Conservation (phyloP, 2,888 invertebrate species). For the Drosophila suboccidentalis region DNA sequence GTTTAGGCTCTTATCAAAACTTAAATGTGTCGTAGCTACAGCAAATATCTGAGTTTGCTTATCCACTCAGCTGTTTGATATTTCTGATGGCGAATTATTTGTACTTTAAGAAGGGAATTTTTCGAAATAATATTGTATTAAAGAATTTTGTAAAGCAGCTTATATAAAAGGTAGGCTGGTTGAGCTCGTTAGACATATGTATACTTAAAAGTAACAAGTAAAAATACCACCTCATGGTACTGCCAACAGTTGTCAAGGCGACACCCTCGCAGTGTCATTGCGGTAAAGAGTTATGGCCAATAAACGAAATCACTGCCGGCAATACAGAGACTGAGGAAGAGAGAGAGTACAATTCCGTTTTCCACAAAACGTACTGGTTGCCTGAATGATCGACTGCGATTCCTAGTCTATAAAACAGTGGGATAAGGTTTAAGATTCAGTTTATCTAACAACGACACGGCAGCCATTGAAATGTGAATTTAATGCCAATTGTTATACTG, state of each 20-base stretch:
- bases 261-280: slow-evolving; percentile 47
- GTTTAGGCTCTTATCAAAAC: slow-evolving; percentile 31
- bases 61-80: neutral
- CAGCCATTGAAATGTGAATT: slow-evolving; percentile 70
- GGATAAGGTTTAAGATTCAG: slow-evolving; percentile 30
- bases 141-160: slow-evolving; percentile 42
- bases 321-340: slow-evolving; percentile 13
- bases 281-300: slow-evolving; percentile 80
- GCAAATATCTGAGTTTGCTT: neutral
- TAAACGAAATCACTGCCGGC: slow-evolving; percentile 77
- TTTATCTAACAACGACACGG: slow-evolving; percentile 60
- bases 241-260: slow-evolving; percentile 23
- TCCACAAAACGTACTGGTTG: slow-evolving; percentile 56
- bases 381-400: slow-evolving; percentile 43
- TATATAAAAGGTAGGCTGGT: slow-evolving; percentile 11
- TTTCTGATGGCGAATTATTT: neutral
- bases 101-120: neutral
- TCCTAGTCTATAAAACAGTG: slow-evolving; percentile 53
- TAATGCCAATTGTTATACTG: slow-evolving; percentile 71
- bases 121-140: slow-evolving; percentile 3
- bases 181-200: slow-evolving; percentile 26
- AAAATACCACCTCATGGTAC: neutral
- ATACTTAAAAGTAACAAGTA: slow-evolving; percentile 7
- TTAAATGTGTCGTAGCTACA: slow-evolving; percentile 12
- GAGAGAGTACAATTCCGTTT: slow-evolving; percentile 47